Percentiles rank a stretch among this genome's conserved stretches.
phyloP scores from a whole-genome alignment of 2,797 vertebrate genomes.

The Cichlasoma orientale region DNA sequence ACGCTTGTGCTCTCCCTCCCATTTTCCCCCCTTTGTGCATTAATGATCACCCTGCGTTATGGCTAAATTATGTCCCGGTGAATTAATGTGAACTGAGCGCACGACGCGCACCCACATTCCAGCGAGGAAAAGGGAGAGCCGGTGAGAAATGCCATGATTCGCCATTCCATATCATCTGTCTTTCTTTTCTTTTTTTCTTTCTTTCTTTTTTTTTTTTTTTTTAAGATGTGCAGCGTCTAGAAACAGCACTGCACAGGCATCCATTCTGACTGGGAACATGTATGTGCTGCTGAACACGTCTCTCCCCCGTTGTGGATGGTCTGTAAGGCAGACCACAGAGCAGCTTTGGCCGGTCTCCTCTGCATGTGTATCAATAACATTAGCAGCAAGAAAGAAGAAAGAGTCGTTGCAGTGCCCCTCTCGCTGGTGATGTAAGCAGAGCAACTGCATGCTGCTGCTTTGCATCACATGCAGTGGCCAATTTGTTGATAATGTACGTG shows the following conservation, averaged over 20 bases:
- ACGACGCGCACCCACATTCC: conserved; percentile 76
- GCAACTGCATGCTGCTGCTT: conserved; percentile 76
- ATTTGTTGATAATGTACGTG: conserved; percentile 73
- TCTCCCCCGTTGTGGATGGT: conserved; percentile 50
- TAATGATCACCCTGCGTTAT: conserved; percentile 65
- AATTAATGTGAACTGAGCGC: conserved; percentile 62
- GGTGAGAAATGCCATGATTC: conserved; percentile 71
- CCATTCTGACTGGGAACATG: conserved; percentile 63
- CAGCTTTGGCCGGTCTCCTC: conserved; percentile 64
- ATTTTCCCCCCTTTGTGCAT: conserved; percentile 73
- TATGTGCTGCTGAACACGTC: conserved; percentile 61
- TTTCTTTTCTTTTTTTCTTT: conserved; percentile 8
- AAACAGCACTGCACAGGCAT: conserved; percentile 59
- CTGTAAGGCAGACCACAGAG: conserved; percentile 52
- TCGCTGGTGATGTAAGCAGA: conserved; percentile 76
- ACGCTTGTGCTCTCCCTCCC: conserved; percentile 70
- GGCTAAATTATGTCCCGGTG: conserved; percentile 67
- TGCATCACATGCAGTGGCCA: conserved; percentile 71
- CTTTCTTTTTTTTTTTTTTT: neutral
- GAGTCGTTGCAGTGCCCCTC: conserved; percentile 73
- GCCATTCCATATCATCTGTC: conserved; percentile 75
- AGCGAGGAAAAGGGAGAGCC: conserved; percentile 60
- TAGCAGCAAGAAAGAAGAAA: conserved; percentile 74
- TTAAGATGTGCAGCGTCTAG: conserved; percentile 60
- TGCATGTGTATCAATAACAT: conserved; percentile 81